Percentiles rank a stretch among this genome's conserved stretches.
These are phyloP conservation scores for Crypturellus undulatus DNA, from an alignment of 2,113 vertebrate species.

Conservation along the genomic window DNA sequence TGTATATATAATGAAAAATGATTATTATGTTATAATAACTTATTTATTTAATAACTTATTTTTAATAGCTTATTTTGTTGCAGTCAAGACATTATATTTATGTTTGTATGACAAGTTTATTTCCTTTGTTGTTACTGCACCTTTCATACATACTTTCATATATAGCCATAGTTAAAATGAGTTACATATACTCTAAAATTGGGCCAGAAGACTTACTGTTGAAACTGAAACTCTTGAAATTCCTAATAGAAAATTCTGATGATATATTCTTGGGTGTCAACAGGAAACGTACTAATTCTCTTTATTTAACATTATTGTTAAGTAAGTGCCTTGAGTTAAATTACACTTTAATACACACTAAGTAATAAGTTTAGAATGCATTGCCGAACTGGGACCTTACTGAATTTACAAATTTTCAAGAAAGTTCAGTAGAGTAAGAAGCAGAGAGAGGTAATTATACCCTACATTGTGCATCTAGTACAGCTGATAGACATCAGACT, in stretches of 20 bases:
- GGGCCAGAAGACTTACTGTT: neutral
- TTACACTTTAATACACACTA: neutral
- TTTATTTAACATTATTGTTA: neutral
- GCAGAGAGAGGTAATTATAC: neutral
- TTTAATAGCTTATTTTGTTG: neutral
- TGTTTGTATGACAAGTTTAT: neutral
- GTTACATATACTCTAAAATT: neutral
- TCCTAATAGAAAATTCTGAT: neutral
- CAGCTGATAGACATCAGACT: neutral
- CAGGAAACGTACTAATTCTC: neutral
- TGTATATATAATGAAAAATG: neutral
- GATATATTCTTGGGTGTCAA: fast-evolving
- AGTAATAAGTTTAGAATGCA: neutral
- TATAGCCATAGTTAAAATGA: neutral
- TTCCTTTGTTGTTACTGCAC: neutral
- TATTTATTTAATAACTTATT: no score
- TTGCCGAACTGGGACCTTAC: neutral
- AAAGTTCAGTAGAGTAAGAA: neutral
- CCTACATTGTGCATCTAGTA: neutral
- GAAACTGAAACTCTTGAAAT: conserved; percentile 3
- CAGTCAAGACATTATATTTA: neutral
- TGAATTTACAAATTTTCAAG: neutral
- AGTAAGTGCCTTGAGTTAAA: neutral
- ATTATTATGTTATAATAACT: neutral
- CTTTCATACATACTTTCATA: neutral